Evolutionary conservation across 1,140 invertebrate species (phyloP).

Genomic region (Chironomus striatipennis): DNA sequence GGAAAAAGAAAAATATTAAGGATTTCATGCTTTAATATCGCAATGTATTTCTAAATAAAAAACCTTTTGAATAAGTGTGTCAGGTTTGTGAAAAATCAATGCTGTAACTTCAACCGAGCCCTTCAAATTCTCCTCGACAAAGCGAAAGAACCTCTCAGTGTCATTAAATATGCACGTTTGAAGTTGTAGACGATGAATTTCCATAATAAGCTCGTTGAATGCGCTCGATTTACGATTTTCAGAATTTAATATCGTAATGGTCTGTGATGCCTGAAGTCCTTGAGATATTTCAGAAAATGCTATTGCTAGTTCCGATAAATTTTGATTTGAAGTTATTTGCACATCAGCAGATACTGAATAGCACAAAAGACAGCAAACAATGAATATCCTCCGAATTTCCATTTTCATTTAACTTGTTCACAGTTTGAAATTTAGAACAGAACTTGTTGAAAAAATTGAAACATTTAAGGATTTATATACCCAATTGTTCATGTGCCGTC

Average conservation of each 20-base stretch:
- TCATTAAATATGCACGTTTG: conserved; percentile 36
- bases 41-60: too few species aligned
- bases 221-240: not conserved
- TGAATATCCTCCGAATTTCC: too few species aligned
- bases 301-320: conserved; percentile 25
- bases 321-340: not conserved
- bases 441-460: too few species aligned
- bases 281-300: conserved; percentile 37
- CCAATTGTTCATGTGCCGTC: too few species aligned
- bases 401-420: too few species aligned
- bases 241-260: conserved; percentile 19
- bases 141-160: conserved; percentile 32
- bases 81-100: conserved; percentile 34
- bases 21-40: not conserved
- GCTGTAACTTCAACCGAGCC: conserved; percentile 36
- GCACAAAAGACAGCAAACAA: too few species aligned
- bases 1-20: not conserved
- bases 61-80: conserved; percentile 28
- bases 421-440: too few species aligned
- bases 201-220: conserved; percentile 18
- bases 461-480: too few species aligned
- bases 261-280: conserved; percentile 26
- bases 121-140: conserved; percentile 34
- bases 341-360: not conserved
- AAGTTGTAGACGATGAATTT: conserved; percentile 24